Evolutionary conservation across 1,140 invertebrate species (phyloP).

Genomic region (Caenorhabditis inopinata): DNA sequence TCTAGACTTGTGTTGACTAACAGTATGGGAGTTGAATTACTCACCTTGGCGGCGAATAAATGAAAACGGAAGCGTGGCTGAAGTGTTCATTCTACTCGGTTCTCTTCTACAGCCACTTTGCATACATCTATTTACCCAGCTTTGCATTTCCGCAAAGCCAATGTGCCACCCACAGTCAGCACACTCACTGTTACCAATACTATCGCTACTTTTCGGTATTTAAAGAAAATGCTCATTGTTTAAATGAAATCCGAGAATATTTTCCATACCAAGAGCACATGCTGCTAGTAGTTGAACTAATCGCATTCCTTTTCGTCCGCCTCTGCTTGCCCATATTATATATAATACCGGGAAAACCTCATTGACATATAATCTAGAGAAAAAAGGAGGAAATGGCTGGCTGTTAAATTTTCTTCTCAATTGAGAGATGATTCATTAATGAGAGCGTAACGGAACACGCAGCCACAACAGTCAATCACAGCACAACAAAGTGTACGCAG

Average conservation of each 20-base stretch:
- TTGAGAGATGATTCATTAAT: background rate
- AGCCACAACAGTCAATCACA: too few species aligned
- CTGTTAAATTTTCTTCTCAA: background rate
- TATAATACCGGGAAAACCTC: background rate
- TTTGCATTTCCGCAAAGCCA: constrained; percentile 32
- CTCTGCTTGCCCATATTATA: background rate
- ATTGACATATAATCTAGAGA: background rate
- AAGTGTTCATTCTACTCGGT: constrained; percentile 27
- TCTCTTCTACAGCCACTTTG: background rate
- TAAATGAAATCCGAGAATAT: background rate
- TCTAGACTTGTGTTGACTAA: too few species aligned
- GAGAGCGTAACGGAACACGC: too few species aligned
- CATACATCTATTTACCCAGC: constrained; percentile 15
- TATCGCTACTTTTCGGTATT: background rate
- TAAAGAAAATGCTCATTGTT: background rate
- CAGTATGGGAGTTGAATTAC: background rate
- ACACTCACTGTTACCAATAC: background rate
- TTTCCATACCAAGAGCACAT: background rate
- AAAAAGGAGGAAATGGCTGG: background rate
- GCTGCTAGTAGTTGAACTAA: constrained; percentile 11
- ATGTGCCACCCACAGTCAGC: background rate
- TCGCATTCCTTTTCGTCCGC: background rate
- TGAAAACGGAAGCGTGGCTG: constrained; percentile 11
- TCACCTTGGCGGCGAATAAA: background rate
- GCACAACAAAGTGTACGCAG: too few species aligned